Conservation (phyloP, 1,140 invertebrate species). For the Sipha flava region DNA sequence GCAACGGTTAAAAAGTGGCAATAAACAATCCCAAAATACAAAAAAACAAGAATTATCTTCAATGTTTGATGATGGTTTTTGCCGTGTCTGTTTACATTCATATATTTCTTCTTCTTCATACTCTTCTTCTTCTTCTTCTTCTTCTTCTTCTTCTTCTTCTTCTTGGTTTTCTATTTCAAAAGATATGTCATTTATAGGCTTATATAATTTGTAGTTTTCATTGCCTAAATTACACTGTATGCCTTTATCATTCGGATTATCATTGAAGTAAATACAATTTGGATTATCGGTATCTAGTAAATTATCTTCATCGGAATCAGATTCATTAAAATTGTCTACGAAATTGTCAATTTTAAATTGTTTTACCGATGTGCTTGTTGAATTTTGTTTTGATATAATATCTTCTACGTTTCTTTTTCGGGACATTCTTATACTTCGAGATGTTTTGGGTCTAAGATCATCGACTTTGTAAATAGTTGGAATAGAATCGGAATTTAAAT, state of each 20-base stretch:
- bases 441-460: background rate
- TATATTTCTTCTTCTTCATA: background rate
- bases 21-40: conserved; percentile 1
- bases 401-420: background rate
- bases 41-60: background rate
- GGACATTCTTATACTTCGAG: background rate
- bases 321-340: background rate
- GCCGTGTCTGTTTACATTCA: background rate
- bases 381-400: background rate
- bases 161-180: background rate
- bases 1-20: background rate
- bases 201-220: background rate
- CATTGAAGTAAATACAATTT: background rate
- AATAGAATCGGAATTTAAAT: background rate
- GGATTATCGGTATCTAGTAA: background rate
- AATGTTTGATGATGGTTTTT: background rate
- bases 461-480: background rate
- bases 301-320: background rate
- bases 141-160: too few species aligned
- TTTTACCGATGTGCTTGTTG: background rate
- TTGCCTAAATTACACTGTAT: background rate
- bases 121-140: background rate
- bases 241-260: background rate
- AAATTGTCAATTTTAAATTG: background rate
- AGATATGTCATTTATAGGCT: background rate